phyloP scores from a whole-genome alignment of 2,113 vertebrate species.

The Lepus europaeus region DNA sequence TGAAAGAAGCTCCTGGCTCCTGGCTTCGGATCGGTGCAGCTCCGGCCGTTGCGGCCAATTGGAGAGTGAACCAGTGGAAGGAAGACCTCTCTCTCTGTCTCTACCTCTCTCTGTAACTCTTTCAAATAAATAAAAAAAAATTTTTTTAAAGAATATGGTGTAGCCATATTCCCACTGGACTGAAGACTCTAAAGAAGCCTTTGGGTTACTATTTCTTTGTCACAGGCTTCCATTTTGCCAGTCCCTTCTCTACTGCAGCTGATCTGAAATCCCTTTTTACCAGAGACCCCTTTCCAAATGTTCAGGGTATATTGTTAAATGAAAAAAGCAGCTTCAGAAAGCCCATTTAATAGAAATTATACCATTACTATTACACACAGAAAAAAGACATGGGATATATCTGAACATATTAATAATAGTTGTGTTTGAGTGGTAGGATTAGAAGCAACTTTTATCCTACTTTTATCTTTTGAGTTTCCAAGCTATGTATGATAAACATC shows the following conservation, averaged over 20 bases:
- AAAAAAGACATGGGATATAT: background rate
- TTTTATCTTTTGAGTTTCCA: conserved; percentile 39
- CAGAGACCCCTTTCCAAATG: conserved; percentile 39
- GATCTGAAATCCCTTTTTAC: conserved; percentile 2
- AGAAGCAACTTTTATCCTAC: conserved; percentile 37
- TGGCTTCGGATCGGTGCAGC: no score
- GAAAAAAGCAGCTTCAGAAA: conserved; percentile 24
- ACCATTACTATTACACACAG: background rate
- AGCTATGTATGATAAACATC: background rate
- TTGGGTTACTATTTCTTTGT: conserved; percentile 24
- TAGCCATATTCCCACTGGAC: background rate
- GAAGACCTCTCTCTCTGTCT: no score
- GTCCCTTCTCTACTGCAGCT: background rate
- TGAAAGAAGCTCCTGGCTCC: no score
- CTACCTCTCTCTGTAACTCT: no score
- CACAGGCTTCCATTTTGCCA: background rate
- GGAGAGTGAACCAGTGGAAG: no score
- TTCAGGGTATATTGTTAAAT: conserved; percentile 36
- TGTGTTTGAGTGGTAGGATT: conserved; percentile 19
- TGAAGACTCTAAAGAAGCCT: background rate
- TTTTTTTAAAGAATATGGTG: background rate
- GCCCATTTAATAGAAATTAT: background rate
- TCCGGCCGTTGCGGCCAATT: no score
- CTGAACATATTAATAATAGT: background rate
- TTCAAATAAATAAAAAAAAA: no score